phyloP scores from a whole-genome alignment of 2,113 vertebrate genomes.

The Henicopernis longicauda region DNA sequence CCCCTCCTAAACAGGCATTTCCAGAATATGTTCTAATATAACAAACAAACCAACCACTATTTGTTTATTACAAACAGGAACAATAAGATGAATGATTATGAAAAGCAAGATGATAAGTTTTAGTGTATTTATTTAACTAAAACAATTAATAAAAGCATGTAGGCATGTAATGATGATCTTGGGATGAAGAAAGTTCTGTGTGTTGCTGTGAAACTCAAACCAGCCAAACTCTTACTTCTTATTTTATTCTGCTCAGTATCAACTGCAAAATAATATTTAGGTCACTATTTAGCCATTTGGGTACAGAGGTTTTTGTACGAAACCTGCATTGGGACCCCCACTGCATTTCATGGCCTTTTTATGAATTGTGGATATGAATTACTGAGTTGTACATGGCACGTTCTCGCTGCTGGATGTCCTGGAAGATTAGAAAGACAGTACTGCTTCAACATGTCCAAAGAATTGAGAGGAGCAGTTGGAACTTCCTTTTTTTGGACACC shows the following conservation, averaged over 20 bases:
- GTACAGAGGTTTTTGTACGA: neutral
- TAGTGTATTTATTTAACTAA: neutral
- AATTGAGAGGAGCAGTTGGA: neutral
- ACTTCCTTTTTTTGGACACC: neutral
- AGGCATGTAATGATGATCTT: neutral
- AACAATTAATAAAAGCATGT: neutral
- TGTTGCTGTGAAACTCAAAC: neutral
- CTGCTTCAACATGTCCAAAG: neutral
- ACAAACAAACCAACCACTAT: neutral
- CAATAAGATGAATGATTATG: neutral
- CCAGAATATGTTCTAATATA: neutral
- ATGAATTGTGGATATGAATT: neutral
- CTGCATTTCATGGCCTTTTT: neutral
- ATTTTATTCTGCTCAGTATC: neutral
- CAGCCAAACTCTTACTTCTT: neutral
- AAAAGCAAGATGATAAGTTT: neutral
- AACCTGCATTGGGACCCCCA: neutral
- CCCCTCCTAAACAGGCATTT: neutral
- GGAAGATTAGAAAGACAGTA: neutral
- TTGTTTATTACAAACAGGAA: neutral
- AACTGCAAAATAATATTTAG: neutral
- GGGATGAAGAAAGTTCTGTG: neutral
- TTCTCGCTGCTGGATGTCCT: neutral
- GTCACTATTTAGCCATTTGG: neutral
- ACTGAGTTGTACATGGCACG: rapidly evolving